These are phyloP conservation scores for Microplitis deprimator DNA, from an alignment of 2,888 invertebrate genomes.

Conservation along the genomic window DNA sequence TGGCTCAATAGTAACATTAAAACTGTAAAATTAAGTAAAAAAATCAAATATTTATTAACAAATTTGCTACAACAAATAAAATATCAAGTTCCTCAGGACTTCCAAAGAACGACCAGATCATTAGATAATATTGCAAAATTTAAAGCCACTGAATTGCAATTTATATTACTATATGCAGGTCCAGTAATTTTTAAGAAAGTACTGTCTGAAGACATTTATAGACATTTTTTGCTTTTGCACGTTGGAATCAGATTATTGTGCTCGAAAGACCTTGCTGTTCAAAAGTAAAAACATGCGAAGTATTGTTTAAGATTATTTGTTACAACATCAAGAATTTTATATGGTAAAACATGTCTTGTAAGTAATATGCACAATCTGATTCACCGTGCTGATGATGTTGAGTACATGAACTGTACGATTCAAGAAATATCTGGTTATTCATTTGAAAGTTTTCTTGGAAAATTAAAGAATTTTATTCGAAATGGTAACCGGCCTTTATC, in stretches of 20 bases:
- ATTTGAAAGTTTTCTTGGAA: slow-evolving; percentile 17
- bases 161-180: slow-evolving; percentile 23
- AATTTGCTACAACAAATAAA: background rate
- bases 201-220: background rate
- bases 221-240: slow-evolving; percentile 19
- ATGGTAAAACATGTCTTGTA: background rate
- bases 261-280: slow-evolving; percentile 13
- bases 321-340: background rate
- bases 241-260: slow-evolving; percentile 20
- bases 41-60: background rate
- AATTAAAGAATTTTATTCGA: slow-evolving; percentile 36
- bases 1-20: background rate
- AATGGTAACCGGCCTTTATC: slow-evolving; percentile 38
- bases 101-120: background rate
- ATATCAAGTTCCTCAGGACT: too few relatives aligned
- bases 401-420: slow-evolving; percentile 25
- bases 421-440: slow-evolving; percentile 12
- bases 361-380: slow-evolving; percentile 23
- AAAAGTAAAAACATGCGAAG: slow-evolving; percentile 5
- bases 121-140: slow-evolving; percentile 13
- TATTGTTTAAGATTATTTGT: slow-evolving; percentile 12
- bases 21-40: background rate
- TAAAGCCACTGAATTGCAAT: slow-evolving; percentile 22
- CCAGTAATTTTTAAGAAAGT: slow-evolving; percentile 25
- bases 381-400: slow-evolving; percentile 34